A percentile compares a stretch with the other conserved stretches of the same genome.
phyloP scores from a whole-genome alignment of 2,797 vertebrate species.

The Xiphorhynchus erythropygius region DNA sequence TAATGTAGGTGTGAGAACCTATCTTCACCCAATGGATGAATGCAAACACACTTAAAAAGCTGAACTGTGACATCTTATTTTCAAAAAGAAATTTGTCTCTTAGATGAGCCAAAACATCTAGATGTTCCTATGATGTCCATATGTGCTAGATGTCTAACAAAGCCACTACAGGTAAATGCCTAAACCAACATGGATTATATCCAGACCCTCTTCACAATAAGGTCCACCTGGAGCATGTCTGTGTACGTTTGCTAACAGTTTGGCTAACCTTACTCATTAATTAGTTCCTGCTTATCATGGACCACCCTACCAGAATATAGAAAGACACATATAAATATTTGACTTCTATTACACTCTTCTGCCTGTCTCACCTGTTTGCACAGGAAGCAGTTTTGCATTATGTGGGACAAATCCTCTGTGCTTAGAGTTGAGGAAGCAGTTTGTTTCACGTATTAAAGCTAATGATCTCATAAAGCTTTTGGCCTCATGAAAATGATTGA shows the following conservation, averaged over 20 bases:
- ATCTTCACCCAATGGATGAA: background rate
- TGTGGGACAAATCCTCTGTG: background rate
- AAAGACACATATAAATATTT: background rate
- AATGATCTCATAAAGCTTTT: background rate
- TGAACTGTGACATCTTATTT: background rate
- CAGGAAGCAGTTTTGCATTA: background rate
- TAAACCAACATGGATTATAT: background rate
- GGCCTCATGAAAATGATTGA: background rate
- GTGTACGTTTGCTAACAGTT: background rate
- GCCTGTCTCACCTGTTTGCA: background rate
- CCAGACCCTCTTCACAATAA: background rate
- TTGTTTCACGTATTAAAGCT: background rate
- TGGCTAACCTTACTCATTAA: background rate
- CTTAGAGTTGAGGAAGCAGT: background rate
- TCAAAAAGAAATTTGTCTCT: background rate
- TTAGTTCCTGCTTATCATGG: background rate
- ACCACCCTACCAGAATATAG: background rate
- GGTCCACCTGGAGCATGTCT: background rate
- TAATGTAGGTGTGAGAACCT: background rate
- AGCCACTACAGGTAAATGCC: background rate
- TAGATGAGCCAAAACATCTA: background rate
- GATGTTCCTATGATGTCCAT: background rate
- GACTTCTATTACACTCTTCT: background rate
- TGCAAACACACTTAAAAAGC: background rate
- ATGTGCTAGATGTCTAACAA: background rate